These are phyloP conservation scores for Diplolepis rosae DNA, from an alignment of 2,888 invertebrate genomes.

Conservation along the genomic window DNA sequence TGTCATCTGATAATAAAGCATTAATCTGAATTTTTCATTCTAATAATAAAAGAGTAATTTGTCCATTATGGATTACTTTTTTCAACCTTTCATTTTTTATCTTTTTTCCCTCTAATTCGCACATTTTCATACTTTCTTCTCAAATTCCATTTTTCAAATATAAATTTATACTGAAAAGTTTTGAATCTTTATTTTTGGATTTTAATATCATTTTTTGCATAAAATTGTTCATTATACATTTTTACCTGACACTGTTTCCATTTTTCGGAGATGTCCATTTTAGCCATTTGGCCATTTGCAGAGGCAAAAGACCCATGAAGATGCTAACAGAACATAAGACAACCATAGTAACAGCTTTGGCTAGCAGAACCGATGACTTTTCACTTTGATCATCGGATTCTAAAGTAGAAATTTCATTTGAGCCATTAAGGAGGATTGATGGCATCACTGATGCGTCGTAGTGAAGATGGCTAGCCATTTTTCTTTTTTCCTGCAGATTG, in stretches of 20 bases:
- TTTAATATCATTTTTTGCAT: too few relatives aligned
- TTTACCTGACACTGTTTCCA: conserved; percentile 62
- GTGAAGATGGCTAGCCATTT: conserved; percentile 9
- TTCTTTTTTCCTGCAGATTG: not conserved
- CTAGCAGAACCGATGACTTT: conserved; percentile 76
- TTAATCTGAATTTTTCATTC: not conserved
- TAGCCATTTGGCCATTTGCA: conserved; percentile 81
- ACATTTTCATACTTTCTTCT: too few relatives aligned
- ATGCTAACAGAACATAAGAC: conserved; percentile 85
- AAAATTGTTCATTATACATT: not conserved
- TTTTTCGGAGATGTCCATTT: conserved; percentile 75
- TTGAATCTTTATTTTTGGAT: too few relatives aligned
- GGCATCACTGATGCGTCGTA: not conserved
- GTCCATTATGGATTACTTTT: too few relatives aligned
- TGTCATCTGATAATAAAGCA: conserved; percentile 15
- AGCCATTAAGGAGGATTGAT: not conserved
- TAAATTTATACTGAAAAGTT: too few relatives aligned
- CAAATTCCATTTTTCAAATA: too few relatives aligned
- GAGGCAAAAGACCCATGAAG: conserved; percentile 83
- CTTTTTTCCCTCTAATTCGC: too few relatives aligned
- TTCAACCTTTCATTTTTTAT: too few relatives aligned
- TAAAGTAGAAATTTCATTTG: not conserved
- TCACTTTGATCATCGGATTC: not conserved
- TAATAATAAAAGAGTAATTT: too few relatives aligned
- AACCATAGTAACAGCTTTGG: conserved; percentile 87